A percentile compares a stretch with the other conserved stretches of the same genome.
phyloP scores from a whole-genome alignment of 2,113 vertebrate genomes.

The Rhinolophus ferrumequinum region DNA sequence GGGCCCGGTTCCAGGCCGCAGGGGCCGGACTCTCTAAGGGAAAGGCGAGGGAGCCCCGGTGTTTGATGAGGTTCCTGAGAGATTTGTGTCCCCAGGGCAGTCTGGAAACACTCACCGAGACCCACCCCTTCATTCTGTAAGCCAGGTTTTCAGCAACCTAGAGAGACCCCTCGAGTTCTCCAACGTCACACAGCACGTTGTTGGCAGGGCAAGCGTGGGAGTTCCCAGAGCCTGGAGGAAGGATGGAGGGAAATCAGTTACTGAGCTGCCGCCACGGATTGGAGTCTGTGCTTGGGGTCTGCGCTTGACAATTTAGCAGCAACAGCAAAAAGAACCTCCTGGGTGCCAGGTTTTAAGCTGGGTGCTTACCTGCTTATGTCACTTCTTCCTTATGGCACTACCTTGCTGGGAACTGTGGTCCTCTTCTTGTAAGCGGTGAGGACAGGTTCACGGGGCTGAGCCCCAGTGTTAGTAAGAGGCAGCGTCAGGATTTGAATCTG shows the following conservation, averaged over 20 bases:
- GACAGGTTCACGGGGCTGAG: neutral
- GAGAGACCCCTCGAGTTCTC: neutral
- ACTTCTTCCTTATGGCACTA: neutral
- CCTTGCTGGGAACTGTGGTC: neutral
- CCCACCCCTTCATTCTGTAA: neutral
- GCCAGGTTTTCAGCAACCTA: neutral
- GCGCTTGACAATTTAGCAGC: neutral
- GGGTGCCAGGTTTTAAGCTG: neutral
- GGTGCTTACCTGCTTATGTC: fast-evolving
- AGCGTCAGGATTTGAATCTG: neutral
- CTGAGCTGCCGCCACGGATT: fast-evolving
- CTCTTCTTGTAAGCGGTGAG: neutral
- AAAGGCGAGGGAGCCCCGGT: neutral
- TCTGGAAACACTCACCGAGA: neutral
- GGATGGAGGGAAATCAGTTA: neutral
- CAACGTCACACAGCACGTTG: neutral
- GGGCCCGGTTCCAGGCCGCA: neutral
- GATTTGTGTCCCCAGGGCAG: neutral
- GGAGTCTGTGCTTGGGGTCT: neutral
- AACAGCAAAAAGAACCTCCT: neutral
- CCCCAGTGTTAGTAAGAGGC: neutral
- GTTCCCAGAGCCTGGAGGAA: neutral
- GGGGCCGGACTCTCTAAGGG: neutral
- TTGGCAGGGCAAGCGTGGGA: fast-evolving
- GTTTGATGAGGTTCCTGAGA: neutral